Evolutionary conservation across 53 echinoderm and acorn worm species (phyloP), one percentile per base, ranked within the genome.

Genomic region (Arbacia lixula): DNA sequence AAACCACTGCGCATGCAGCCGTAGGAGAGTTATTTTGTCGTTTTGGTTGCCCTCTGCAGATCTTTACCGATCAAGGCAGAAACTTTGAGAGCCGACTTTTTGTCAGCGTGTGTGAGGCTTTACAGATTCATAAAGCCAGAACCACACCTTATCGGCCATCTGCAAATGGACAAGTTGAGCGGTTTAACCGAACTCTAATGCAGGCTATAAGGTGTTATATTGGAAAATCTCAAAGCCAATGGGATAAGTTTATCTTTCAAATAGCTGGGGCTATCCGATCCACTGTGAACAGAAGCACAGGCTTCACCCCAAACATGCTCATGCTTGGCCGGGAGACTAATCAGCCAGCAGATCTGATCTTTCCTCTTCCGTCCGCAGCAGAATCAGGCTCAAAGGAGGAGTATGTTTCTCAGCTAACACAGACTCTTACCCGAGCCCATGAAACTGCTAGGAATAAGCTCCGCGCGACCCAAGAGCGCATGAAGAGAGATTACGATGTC

Each of bases 91-190:
- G 90, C 33, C 37, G 60, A 19, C 32, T 90, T 21, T 80, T 90
- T 50, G 12, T 36, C 0, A 30, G 19, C 36, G 2, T 87, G 24
- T 87, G 84, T 61, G 34, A 91, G 50, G 56, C 87, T 16, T 51
- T 91, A 10, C 72, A 87, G 25, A 83, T 90, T 12, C 82, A 86
- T 60, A 86, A 90, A 43, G 36, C 86, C 1, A 32, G 87, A 1
- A 91, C 87, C 6, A 91, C 84, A 0, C 66, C 83, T 1, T 84
- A 91, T 22, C 36, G 91, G 6, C 87, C 83, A 12, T 83, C 87
- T 14, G 67, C 87, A 0, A 87, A 91, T n/a, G 76, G 91, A 14
- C 91, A 91, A 32, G 91, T 91, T 20, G 91, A 87, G 21, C 6
- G 86, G 19, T 90, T n/a, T 31, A 90, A 90, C 35, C 60, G 86